These are phyloP conservation scores for Rhinolophus sinicus DNA, from an alignment of 2,113 vertebrate species.

Conservation along the genomic window DNA sequence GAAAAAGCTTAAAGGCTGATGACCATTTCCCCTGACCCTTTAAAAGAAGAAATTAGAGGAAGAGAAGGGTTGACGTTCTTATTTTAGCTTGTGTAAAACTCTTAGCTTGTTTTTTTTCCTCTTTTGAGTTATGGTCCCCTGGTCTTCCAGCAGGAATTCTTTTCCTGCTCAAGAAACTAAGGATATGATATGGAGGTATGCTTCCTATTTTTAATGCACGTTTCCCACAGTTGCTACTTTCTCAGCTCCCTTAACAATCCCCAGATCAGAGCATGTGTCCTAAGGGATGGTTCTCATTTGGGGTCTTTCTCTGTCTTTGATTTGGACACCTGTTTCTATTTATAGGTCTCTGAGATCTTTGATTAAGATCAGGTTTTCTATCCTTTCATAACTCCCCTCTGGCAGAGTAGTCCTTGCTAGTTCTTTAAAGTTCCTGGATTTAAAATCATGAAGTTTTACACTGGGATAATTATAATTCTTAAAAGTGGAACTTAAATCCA, in stretches of 20 bases:
- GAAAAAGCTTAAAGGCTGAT: background rate
- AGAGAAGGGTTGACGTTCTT: background rate
- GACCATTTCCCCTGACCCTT: constrained; percentile 14
- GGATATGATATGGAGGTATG: background rate
- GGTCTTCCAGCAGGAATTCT: background rate
- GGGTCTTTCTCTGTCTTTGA: constrained; percentile 60
- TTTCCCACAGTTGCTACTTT: constrained; percentile 72
- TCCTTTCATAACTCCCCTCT: constrained; percentile 57
- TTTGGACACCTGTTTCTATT: constrained; percentile 76
- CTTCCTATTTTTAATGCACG: constrained; percentile 53
- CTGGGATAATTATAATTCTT: constrained; percentile 65
- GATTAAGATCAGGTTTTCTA: constrained; percentile 72
- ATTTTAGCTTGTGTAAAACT: background rate
- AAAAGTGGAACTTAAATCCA: constrained; percentile 62
- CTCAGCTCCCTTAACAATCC: constrained; percentile 55
- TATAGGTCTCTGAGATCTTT: constrained; percentile 73
- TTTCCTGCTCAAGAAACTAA: constrained; percentile 33
- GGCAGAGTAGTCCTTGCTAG: background rate
- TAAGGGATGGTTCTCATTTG: constrained; percentile 64
- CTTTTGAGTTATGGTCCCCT: background rate
- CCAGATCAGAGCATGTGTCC: constrained; percentile 32
- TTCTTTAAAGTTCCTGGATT: constrained; percentile 71
- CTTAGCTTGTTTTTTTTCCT: background rate
- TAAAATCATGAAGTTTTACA: constrained; percentile 64
- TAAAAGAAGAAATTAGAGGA: constrained; percentile 30